Base-by-base conservation (phyloP, 2,797 vertebrate genomes). In the Catamblyrhynchus diadema region DNA sequence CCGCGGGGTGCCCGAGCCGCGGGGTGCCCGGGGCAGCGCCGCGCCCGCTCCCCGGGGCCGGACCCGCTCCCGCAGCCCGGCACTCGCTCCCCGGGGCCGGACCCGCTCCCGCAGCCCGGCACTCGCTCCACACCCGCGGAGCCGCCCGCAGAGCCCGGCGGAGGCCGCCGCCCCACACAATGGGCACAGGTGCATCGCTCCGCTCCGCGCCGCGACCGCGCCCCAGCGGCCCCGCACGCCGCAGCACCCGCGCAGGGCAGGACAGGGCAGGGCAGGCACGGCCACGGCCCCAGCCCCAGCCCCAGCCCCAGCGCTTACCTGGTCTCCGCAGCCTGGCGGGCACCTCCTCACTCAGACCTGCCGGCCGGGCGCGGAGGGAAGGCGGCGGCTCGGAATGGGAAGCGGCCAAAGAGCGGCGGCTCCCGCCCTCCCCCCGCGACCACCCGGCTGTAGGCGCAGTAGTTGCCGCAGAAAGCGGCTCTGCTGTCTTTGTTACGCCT, bases 401-500 rank as follows among this genome's bases (percentile, higher is more conserved):
- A 86, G 67, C 47, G 67, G 83, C 82, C 73, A 28, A 50, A 53
- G 41, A 54, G 53, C 51, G 28, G 67, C 73, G n/a, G 47, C 32
- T 35, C 30, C 56, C 66, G 14, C 88, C 66, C 33, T 20, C 53
- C 44, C 57, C 62, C 82, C 65, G 39, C 82, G 66, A 72, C 77
- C 82, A 64, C 70, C 89, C 80, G 79, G 74, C 70, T 85, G 30
- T 45, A 77, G 32, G n/a, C 13, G 72, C 90, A 81, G 95, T 74
- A 87, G 84, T 8, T 93, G 96, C 91, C 81, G 95, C 93, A 90
- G 93, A 94, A 83, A 96, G 96, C 95, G 87, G 94, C 96, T 96
- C 64, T 94, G 91, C 85, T 96, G 97, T 96, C 97, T 97, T 96
- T 97, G 98, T 98, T 97, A 94, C 97, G 92, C 97, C 94, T 96